Base-by-base conservation (phyloP, 2,888 invertebrate species). In the Danaus chrysippus region DNA sequence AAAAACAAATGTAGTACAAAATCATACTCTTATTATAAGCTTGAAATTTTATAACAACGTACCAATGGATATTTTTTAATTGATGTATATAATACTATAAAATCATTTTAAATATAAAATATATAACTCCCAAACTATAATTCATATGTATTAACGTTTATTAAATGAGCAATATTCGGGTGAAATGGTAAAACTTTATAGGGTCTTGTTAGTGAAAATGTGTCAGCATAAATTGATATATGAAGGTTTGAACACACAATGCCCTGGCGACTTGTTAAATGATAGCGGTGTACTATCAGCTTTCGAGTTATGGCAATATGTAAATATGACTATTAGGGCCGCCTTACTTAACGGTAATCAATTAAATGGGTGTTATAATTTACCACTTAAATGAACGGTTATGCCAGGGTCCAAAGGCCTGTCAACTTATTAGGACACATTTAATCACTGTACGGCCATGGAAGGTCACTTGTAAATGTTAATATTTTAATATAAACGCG, bases 151-250 rank as follows among this genome's bases (percentile, higher is more conserved):
- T 34, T 34, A 34, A 34, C 6, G 23, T 34, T 34, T 34, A 34
- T 34, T 34, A 34, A 34, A 34, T 34, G 2, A 49, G 17, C 9
- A 49, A 49, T 2, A 49, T 49, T 17, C 11, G 49, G 17, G 49
- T 49, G 17, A 49, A 49, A 49, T 49, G 17, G 49, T 49, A 49
- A 49, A 49, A 17, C 17, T 49, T 49, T 10, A 17, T 49, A 49
- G 49, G 49, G 49, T 49, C 49, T 62, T 61, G 57, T 59, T 57
- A 59, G 52, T 54, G 41, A 56, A 61, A 60, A 55, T 65, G 59
- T 59, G 59, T 65, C 65, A 59, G 62, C 62, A 59, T 42, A 62
- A 59, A 71, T 71, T 71, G 73, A 71, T 70, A 69, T 63, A 71
- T 69, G 69, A 54, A 54, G 54, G 54, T 49, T 17, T 49, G 49